phyloP scores from a whole-genome alignment of 2,797 vertebrate genomes.

The Microhierax caerulescens region DNA sequence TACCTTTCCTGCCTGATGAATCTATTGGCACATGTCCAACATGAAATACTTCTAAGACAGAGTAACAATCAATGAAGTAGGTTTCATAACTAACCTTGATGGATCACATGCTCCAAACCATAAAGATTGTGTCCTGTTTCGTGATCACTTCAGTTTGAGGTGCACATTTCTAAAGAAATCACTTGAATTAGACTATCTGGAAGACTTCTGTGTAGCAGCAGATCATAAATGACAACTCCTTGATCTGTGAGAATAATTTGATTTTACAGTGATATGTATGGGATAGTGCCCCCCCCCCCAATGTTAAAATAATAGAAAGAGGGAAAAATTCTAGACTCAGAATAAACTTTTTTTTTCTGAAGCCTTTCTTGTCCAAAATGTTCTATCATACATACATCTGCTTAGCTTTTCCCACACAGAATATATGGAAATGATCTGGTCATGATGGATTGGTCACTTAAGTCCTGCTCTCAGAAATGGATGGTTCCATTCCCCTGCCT shows the following conservation, averaged over 20 bases:
- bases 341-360: neutral
- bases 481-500: neutral
- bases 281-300: neutral
- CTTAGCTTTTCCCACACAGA: neutral
- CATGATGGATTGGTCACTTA: slow-evolving; percentile 22
- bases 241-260: neutral
- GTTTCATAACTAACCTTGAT: neutral
- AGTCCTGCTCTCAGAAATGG: neutral
- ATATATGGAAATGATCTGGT: neutral
- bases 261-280: neutral
- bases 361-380: neutral
- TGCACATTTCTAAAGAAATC: neutral
- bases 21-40: neutral
- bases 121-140: neutral
- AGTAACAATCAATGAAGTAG: neutral
- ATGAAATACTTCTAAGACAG: neutral
- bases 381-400: neutral
- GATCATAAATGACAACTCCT: neutral
- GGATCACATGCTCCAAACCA: neutral
- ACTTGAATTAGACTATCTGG: neutral
- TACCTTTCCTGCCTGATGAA: neutral
- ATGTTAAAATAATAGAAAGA: neutral
- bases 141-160: neutral
- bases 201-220: neutral
- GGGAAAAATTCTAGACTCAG: neutral